Evolutionary conservation across 2,888 invertebrate genomes (phyloP), one percentile per base, ranked within the genome.

Genomic region (Drosophila yooni): DNA sequence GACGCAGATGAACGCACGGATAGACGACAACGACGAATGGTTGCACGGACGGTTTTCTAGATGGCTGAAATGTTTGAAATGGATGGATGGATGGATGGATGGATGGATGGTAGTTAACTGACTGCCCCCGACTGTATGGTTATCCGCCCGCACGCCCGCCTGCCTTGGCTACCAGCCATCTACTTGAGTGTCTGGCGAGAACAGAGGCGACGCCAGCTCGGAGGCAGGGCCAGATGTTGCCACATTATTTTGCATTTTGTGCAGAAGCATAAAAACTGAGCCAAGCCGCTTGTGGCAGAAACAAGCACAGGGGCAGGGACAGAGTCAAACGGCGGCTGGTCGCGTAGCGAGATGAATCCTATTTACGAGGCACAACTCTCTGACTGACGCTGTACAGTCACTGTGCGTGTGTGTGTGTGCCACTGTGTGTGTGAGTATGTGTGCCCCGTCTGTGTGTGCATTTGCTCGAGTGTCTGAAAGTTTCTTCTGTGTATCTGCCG

Each of bases 191-290:
- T 89, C 89, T 85, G 86, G 74, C 70, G 60, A 74, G 77, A 71
- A 81, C 81, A 74, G 82, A 83, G 87, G 81, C 78, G 54, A 76
- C 57, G 72, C 59, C 56, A 64, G 59, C 72, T 66, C 31, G 70
- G 61, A 61, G 67, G 67, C 59, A 57, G 71, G 76, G 70, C 76
- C 59, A 70, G 80, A 76, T 70, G 74, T 71, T 80, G 81, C 78
- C 81, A 81, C 81, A 82, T 83, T 85, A 85, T 90, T 85, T 85
- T 90, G 88, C 84, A 90, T 88, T 88, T 90, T 79, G 76, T 79
- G 88, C 80, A 81, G 74, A 64, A 74, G 81, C 69, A 79, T 57
- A 77, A 81, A 61, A 66, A 64, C 50, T 58, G 61, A 72, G 61
- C 68, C 72, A 64, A 71, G 63, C 31, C 53, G 76, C 57, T 62